These are phyloP conservation scores for Semotilus atromaculatus DNA, from an alignment of 2,797 vertebrate species.

Conservation along the genomic window DNA sequence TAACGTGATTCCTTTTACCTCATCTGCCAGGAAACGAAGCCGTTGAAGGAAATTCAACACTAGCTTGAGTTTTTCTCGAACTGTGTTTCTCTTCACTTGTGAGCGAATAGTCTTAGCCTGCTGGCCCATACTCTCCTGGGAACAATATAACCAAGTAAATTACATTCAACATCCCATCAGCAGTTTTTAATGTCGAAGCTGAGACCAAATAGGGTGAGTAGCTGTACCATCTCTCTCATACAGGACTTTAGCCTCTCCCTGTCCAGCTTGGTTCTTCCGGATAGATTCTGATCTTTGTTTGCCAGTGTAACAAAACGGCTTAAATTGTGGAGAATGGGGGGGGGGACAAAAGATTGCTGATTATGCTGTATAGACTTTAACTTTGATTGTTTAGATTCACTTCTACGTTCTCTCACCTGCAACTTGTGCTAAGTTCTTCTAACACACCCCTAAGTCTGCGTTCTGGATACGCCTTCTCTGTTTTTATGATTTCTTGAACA, in stretches of 20 bases:
- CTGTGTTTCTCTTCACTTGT: constrained; percentile 93
- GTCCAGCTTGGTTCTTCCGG: constrained; percentile 88
- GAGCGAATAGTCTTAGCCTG: constrained; percentile 87
- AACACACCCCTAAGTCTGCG: constrained; percentile 92
- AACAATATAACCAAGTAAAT: constrained; percentile 19
- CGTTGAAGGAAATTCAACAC: constrained; percentile 92
- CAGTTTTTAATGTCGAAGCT: not conserved
- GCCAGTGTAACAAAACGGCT: constrained; percentile 90
- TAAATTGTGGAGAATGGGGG: constrained; percentile 27
- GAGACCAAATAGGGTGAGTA: not conserved
- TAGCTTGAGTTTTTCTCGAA: constrained; percentile 90
- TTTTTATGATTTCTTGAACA: constrained; percentile 97
- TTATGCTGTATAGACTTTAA: not conserved
- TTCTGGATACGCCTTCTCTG: constrained; percentile 92
- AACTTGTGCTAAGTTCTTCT: constrained; percentile 90
- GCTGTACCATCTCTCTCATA: constrained; percentile 90
- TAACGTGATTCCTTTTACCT: constrained; percentile 76
- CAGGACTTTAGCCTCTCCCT: constrained; percentile 93
- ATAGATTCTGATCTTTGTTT: constrained; percentile 90
- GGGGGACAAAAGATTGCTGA: not conserved
- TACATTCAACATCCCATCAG: constrained; percentile 14
- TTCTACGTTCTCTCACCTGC: constrained; percentile 76
- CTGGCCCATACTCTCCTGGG: constrained; percentile 91
- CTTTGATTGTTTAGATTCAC: not conserved
- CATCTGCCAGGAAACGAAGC: constrained; percentile 91